Evolutionary conservation across 2,888 invertebrate species (phyloP), one percentile per base, ranked within the genome.

Genomic region (Deladenus siricidicola): DNA sequence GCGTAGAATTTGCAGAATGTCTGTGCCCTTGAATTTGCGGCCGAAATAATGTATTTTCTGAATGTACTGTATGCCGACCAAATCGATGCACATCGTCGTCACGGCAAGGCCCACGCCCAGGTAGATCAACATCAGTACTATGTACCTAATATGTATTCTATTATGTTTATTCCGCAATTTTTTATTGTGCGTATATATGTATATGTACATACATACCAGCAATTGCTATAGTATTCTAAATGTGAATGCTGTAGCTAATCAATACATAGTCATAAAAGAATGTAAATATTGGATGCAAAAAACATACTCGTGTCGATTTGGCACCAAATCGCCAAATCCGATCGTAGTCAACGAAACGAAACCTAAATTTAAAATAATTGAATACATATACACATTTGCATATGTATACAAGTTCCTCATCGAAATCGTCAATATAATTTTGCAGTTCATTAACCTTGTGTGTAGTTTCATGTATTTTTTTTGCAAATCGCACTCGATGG

Each of bases 31-130:
- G 76, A 78, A 78, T 68, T 78, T 78, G 51, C 78, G 68, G 45
- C 78, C 78, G 62, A 78, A 78, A 66, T 78, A 78, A 62, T 78
- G 78, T 45, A 78, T 78, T 69, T 74, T 74, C 53, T 78, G 76
- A 51, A 78, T 76, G 66, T 78, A 78, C 57, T 78, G 76, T 48
- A 78, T 78, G 58, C 78, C 78, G 62, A 78, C 78, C n/a, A 78
- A 60, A 54, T 78, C 78, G 61, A 78, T 78, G 66, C 78, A 79
- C 78, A 78, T 78, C 17, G 78, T 78, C 21, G 78, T 79, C 19
- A 78, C 78, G 1, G 78, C 76, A 14, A 78, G 66, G n/a, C 78
- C 78, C 30, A 78, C 74, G 17, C 78, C 76, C 43, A 78, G 70
- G 60, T 78, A 78, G 34, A 79, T 66, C 17, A 78, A 64, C 78